Conservation (phyloP, 2,888 invertebrate genomes). For the Vanessa cardui region DNA sequence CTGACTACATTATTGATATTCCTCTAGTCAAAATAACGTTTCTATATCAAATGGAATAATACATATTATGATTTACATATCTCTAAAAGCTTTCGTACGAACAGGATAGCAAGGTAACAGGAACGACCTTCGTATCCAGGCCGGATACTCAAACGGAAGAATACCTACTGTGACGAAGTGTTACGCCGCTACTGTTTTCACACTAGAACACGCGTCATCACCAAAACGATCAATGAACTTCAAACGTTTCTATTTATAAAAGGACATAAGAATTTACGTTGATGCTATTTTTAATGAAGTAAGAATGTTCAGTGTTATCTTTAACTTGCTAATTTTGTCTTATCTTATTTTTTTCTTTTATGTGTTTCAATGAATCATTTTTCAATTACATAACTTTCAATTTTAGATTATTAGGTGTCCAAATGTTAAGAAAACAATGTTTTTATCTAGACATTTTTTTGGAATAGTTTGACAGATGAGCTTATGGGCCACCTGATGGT, state of each 20-base stretch:
- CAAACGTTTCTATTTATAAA: conserved; percentile 28
- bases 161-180: conserved; percentile 5
- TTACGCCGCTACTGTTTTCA: conserved; percentile 15
- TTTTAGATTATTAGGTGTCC: too few species aligned
- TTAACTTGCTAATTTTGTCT: neutral
- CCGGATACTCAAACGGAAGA: neutral
- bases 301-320: neutral
- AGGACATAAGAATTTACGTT: conserved; percentile 16
- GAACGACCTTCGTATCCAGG: neutral
- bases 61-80: too few species aligned
- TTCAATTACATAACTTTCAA: too few species aligned
- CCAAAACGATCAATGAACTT: conserved; percentile 27
- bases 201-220: neutral
- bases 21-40: too few species aligned
- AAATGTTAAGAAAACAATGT: too few species aligned
- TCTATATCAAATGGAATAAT: too few species aligned
- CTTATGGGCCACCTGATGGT: too few species aligned
- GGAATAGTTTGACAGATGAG: too few species aligned
- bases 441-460: too few species aligned
- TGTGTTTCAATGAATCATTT: too few species aligned
- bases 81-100: neutral
- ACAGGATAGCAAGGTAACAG: neutral
- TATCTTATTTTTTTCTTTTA: neutral
- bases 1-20: too few species aligned
- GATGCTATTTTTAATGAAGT: conserved; percentile 12